A percentile compares a stretch with the other conserved stretches of the same genome.
Evolutionary conservation across 2,113 vertebrate genomes (phyloP).

Genomic region (Vicugna pacos): DNA sequence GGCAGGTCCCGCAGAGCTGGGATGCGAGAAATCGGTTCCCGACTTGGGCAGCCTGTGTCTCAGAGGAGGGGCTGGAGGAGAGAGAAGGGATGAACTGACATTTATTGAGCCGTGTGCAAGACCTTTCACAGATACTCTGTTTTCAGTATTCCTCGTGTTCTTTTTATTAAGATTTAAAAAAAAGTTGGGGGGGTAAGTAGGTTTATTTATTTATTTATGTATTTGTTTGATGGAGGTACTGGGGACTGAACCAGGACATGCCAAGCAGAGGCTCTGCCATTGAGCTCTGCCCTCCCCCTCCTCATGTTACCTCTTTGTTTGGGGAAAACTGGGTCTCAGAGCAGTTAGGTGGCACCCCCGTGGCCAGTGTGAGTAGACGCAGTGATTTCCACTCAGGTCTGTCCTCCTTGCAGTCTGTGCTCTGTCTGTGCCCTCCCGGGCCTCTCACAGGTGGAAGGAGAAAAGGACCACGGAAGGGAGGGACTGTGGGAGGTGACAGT

Average conservation of each 20-base stretch:
- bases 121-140: not conserved
- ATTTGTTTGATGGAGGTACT: no score
- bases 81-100: not conserved
- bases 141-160: not conserved
- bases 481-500: not conserved
- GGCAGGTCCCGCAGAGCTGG: no score
- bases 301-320: not conserved
- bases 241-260: no score
- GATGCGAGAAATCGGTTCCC: not conserved
- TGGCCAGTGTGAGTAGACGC: not conserved
- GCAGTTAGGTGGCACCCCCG: not conserved
- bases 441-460: not conserved
- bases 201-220: no score
- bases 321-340: not conserved
- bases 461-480: not conserved
- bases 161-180: no score
- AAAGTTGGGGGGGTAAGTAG: no score
- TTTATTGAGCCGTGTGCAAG: not conserved
- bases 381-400: not conserved
- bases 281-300: no score
- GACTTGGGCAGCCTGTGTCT: not conserved
- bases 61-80: not conserved
- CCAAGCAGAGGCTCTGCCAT: no score
- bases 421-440: rapidly evolving
- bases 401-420: not conserved